Evolutionary conservation across 2,888 invertebrate genomes (phyloP).

Genomic region (Nebria brevicollis): DNA sequence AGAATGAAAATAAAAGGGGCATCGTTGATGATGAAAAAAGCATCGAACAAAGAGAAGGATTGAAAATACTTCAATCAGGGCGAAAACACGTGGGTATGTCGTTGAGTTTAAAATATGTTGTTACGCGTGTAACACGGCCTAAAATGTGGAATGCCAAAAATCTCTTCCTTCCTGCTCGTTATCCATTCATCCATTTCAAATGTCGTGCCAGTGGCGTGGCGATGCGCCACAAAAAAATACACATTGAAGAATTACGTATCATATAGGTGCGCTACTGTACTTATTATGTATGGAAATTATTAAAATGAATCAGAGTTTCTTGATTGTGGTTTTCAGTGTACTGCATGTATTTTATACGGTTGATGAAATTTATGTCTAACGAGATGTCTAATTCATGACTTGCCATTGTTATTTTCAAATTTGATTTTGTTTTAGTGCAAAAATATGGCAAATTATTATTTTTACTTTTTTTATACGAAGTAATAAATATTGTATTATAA

Average conservation of each 20-base stretch:
- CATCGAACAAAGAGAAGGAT: constrained; percentile 17
- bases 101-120: neutral
- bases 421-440: too few species aligned
- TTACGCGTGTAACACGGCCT: neutral
- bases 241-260: neutral
- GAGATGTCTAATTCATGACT: too few species aligned
- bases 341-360: neutral
- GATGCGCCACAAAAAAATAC: neutral
- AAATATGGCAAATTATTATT: too few species aligned
- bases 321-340: neutral
- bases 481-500: neutral
- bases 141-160: neutral
- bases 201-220: neutral
- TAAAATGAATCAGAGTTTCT: neutral
- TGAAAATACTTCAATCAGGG: constrained; percentile 26
- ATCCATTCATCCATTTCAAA: neutral
- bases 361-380: too few species aligned
- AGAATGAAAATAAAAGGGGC: constrained; percentile 20
- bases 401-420: too few species aligned
- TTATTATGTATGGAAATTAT: neutral
- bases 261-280: neutral
- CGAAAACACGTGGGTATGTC: constrained; percentile 10
- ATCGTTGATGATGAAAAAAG: constrained; percentile 19
- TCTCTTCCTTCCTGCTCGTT: neutral
- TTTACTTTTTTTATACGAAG: neutral